phyloP scores from a whole-genome alignment of 1,140 invertebrate genomes.

The Drosophila busckii region DNA sequence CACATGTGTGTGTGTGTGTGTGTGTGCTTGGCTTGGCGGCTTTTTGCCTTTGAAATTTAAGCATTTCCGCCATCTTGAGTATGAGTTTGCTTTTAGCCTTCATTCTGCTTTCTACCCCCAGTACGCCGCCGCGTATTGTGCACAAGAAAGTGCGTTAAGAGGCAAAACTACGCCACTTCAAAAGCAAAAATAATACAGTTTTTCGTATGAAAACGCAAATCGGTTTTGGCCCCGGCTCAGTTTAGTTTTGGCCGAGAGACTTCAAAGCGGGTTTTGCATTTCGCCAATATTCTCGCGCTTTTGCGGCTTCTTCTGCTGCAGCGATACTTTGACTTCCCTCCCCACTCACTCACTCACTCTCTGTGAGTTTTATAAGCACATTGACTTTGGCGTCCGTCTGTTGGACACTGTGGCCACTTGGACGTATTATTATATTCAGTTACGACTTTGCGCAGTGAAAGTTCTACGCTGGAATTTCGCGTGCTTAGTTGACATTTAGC shows the following conservation, averaged over 20 bases:
- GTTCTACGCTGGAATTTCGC: constrained; percentile 62
- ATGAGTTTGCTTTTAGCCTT: too few species aligned
- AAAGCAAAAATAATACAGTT: constrained; percentile 39
- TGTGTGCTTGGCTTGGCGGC: constrained; percentile 36
- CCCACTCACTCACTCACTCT: not conserved
- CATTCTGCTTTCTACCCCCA: too few species aligned
- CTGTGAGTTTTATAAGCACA: constrained; percentile 10
- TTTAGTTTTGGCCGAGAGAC: constrained; percentile 51
- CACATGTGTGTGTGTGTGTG: constrained; percentile 20
- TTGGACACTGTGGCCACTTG: constrained; percentile 13
- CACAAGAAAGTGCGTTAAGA: constrained; percentile 66
- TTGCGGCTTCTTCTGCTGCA: constrained; percentile 49
- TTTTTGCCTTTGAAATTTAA: constrained; percentile 70
- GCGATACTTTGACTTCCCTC: constrained; percentile 5
- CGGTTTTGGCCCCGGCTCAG: constrained; percentile 42
- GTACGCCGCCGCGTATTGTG: not conserved
- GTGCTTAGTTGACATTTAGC: constrained; percentile 71
- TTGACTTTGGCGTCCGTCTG: constrained; percentile 32
- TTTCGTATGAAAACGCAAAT: constrained; percentile 63
- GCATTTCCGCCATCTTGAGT: constrained; percentile 78
- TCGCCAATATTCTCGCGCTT: constrained; percentile 73
- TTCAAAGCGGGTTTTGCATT: constrained; percentile 71
- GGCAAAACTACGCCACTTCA: constrained; percentile 70
- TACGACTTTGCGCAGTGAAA: constrained; percentile 55
- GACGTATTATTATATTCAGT: constrained; percentile 45